phyloP scores from a whole-genome alignment of 2,113 vertebrate genomes.

The Speoplatyrhinus poulsoni region DNA sequence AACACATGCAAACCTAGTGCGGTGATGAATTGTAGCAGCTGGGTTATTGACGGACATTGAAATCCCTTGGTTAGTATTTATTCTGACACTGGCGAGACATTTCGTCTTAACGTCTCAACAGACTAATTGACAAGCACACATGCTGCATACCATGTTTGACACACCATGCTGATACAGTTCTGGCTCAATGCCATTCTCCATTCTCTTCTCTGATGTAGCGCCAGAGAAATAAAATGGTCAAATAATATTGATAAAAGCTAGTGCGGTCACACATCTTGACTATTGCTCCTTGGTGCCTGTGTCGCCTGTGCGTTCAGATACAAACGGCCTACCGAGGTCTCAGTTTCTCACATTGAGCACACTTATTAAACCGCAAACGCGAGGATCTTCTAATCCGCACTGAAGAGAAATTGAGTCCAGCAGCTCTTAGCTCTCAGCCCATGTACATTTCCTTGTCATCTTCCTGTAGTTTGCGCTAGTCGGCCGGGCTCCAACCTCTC shows the following conservation, averaged over 20 bases:
- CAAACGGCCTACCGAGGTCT: constrained; percentile 5
- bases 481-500: constrained; percentile 25
- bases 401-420: constrained; percentile 10
- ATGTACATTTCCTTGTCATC: constrained; percentile 48
- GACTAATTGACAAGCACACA: too few relatives aligned
- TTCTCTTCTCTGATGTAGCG: too few relatives aligned
- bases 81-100: too few relatives aligned
- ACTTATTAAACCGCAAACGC: constrained; percentile 20
- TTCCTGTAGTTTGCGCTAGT: constrained; percentile 20
- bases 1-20: too few relatives aligned
- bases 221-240: not conserved
- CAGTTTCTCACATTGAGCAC: not conserved
- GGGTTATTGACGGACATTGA: too few relatives aligned
- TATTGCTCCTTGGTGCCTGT: not conserved
- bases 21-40: too few relatives aligned
- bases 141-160: too few relatives aligned
- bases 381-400: constrained; percentile 13
- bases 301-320: not conserved
- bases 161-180: too few relatives aligned
- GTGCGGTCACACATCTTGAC: not conserved
- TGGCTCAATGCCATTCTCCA: too few relatives aligned
- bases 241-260: not conserved
- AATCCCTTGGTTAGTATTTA: too few relatives aligned
- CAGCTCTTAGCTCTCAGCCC: constrained; percentile 21
- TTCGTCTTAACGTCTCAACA: too few relatives aligned